These are phyloP conservation scores for Drosophila ambigua DNA, from an alignment of 1,140 invertebrate species.

Conservation along the genomic window DNA sequence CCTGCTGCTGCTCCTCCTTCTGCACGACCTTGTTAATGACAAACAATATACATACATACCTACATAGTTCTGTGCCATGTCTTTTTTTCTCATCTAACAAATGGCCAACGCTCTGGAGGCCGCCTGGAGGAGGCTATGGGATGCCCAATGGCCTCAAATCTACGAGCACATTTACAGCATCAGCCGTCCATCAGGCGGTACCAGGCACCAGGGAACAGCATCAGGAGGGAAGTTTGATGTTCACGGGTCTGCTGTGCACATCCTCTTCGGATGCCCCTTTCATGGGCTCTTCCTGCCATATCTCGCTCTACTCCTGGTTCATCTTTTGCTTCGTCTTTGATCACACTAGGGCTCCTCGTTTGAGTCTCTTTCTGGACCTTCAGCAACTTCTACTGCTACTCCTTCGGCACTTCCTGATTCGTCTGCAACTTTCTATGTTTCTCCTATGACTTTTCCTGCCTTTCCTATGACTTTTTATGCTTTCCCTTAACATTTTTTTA, in stretches of 20 bases:
- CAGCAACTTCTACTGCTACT: no score
- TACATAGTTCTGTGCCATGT: conserved; percentile 47
- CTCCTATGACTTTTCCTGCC: no score
- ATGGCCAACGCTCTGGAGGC: conserved; percentile 47
- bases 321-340: no score
- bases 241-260: no score
- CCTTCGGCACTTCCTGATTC: no score
- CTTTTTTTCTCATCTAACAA: conserved; percentile 61
- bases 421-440: no score
- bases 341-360: no score
- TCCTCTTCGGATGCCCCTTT: no score
- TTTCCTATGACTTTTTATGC: no score
- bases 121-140: conserved; percentile 13
- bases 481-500: no score
- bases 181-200: conserved; percentile 35
- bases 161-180: conserved; percentile 61
- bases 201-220: conserved; percentile 18
- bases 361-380: no score
- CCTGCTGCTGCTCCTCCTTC: conserved; percentile 3
- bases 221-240: background rate
- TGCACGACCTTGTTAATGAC: conserved; percentile 75
- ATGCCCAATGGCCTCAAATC: conserved; percentile 5
- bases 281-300: background rate
- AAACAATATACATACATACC: conserved; percentile 79
- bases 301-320: background rate